Evolutionary conservation across 2,888 invertebrate genomes (phyloP).

Genomic region (Drosophila macrospina): DNA sequence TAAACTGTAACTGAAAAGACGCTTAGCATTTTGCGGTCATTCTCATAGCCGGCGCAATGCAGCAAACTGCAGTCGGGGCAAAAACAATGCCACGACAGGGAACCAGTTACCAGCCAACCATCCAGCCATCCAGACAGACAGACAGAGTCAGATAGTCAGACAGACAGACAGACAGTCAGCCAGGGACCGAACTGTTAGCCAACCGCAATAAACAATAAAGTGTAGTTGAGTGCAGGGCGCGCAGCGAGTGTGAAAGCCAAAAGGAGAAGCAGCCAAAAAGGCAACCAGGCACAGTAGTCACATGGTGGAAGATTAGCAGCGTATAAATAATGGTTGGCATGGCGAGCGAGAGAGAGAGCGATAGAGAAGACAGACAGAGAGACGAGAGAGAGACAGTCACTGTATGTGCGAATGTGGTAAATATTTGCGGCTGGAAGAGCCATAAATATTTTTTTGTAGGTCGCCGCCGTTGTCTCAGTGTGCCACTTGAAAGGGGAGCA

Average conservation of each 20-base stretch:
- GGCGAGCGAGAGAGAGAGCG: conserved; percentile 16
- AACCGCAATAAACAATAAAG: conserved; percentile 79
- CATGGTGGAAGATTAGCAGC: conserved; percentile 72
- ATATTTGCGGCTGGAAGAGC: conserved; percentile 68
- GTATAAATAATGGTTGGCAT: conserved; percentile 66
- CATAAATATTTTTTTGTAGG: conserved; percentile 69
- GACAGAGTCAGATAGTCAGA: conserved; percentile 33
- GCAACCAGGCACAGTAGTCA: conserved; percentile 64
- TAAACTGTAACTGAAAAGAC: conserved; percentile 72
- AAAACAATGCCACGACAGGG: conserved; percentile 54
- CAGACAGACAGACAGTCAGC: conserved; percentile 31
- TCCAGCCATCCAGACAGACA: conserved; percentile 24
- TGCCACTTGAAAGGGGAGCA: conserved; percentile 46
- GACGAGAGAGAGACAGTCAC: conserved; percentile 8
- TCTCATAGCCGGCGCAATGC: conserved; percentile 58
- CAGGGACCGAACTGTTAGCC: conserved; percentile 57
- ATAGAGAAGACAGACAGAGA: conserved; percentile 8
- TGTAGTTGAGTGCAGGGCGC: conserved; percentile 59
- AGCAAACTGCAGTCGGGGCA: conserved; percentile 55
- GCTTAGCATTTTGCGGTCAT: conserved; percentile 75
- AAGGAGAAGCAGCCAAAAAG: conserved; percentile 63
- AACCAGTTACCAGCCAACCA: conserved; percentile 26
- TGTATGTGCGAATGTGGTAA: conserved; percentile 56
- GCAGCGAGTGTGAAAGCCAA: conserved; percentile 44
- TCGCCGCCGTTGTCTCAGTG: conserved; percentile 56